phyloP scores from a whole-genome alignment of 2,113 vertebrate species.

The Phrynosoma platyrhinos region DNA sequence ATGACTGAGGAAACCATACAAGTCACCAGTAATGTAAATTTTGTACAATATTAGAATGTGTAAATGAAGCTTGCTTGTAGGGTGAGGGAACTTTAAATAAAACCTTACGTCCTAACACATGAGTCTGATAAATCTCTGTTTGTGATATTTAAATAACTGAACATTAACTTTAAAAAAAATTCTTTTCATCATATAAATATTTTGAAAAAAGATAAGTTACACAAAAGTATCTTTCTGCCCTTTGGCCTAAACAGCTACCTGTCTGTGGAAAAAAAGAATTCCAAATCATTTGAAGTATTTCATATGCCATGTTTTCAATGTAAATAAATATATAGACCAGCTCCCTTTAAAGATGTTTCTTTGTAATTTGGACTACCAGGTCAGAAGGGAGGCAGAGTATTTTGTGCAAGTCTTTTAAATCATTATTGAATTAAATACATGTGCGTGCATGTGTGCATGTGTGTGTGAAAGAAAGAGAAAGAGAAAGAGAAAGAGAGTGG shows the following conservation, averaged over 20 bases:
- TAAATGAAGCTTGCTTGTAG: conserved; percentile 89
- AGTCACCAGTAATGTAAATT: conserved; percentile 85
- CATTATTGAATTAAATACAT: not conserved
- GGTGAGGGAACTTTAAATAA: conserved; percentile 87
- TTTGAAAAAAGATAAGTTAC: conserved; percentile 48
- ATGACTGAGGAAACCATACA: conserved; percentile 79
- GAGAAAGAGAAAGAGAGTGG: not conserved
- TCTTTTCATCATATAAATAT: conserved; percentile 64
- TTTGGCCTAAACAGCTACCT: conserved; percentile 17
- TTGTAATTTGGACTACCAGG: conserved; percentile 16
- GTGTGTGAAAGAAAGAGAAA: not conserved
- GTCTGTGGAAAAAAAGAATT: conserved; percentile 21
- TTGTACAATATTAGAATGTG: conserved; percentile 87
- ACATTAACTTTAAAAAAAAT: conserved; percentile 70
- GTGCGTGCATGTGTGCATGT: not conserved
- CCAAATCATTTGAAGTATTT: conserved; percentile 34
- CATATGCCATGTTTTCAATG: conserved; percentile 3
- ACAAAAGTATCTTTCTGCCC: not conserved
- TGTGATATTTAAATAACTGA: conserved; percentile 71
- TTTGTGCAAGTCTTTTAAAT: conserved; percentile 24
- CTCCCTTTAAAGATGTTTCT: not conserved
- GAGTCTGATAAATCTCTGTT: conserved; percentile 74
- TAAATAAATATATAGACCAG: conserved; percentile 29
- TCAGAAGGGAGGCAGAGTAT: conserved; percentile 24
- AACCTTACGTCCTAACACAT: conserved; percentile 86